Percentiles rank a stretch among this genome's conserved stretches.
phyloP scores from a whole-genome alignment of 2,888 invertebrate species.

The Ferdinandea cuprea region DNA sequence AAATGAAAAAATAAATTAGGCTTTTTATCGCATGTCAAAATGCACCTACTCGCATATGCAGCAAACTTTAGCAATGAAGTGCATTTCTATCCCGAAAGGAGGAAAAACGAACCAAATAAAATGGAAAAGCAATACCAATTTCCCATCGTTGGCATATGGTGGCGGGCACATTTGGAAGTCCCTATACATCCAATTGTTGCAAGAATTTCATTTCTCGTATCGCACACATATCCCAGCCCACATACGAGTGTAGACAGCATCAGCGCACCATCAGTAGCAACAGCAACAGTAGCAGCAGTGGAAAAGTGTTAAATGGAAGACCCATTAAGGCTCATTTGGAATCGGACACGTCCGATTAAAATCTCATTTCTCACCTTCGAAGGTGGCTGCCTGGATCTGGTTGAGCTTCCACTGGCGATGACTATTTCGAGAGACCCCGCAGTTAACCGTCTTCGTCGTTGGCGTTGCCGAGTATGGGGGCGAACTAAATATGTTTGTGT shows the following conservation, averaged over 20 bases:
- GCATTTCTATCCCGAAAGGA: slow-evolving; percentile 10
- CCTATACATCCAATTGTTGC: slow-evolving; percentile 52
- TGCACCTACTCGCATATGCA: not conserved
- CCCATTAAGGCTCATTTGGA: slow-evolving; percentile 83
- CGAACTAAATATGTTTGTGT: slow-evolving; percentile 36
- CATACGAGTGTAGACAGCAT: slow-evolving; percentile 41
- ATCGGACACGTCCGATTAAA: slow-evolving; percentile 84
- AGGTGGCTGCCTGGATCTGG: slow-evolving; percentile 55
- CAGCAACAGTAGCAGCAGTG: slow-evolving; percentile 15
- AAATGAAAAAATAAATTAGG: no score
- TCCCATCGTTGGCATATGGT: slow-evolving; percentile 30
- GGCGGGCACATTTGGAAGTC: slow-evolving; percentile 56
- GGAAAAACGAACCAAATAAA: not conserved
- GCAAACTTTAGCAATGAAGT: slow-evolving; percentile 21
- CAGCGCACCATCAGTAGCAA: not conserved
- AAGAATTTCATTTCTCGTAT: slow-evolving; percentile 73
- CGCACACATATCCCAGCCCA: slow-evolving; percentile 65
- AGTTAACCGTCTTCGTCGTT: slow-evolving; percentile 7
- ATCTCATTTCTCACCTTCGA: slow-evolving; percentile 83
- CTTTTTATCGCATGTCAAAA: no score
- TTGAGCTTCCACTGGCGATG: slow-evolving; percentile 35
- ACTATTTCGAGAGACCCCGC: slow-evolving; percentile 21
- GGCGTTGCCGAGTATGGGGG: slow-evolving; percentile 27
- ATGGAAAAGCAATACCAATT: slow-evolving; percentile 12
- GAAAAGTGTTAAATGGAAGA: slow-evolving; percentile 80